These are phyloP conservation scores for Lateolabrax maculatus DNA, from an alignment of 2,797 vertebrate species.

Conservation along the genomic window DNA sequence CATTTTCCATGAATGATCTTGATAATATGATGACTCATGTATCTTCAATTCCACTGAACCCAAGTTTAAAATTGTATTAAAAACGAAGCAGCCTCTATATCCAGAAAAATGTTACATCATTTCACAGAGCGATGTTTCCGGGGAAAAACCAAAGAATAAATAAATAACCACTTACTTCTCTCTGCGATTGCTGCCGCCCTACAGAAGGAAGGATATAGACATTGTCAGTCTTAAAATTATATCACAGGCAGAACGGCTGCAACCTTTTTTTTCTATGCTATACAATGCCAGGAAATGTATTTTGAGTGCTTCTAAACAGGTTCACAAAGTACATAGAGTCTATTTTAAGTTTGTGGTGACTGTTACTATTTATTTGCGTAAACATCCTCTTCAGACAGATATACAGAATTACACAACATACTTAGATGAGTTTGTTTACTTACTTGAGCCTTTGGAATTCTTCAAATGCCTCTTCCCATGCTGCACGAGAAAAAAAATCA, in stretches of 20 bases:
- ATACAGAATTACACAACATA: slow-evolving; percentile 40
- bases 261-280: slow-evolving; percentile 27
- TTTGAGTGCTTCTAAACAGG: slow-evolving; percentile 39
- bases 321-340: slow-evolving; percentile 33
- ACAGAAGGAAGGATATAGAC: slow-evolving; percentile 76
- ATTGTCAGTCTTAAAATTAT: slow-evolving; percentile 76
- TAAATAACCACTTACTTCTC: slow-evolving; percentile 93
- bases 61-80: slow-evolving; percentile 1
- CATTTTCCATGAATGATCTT: slow-evolving; percentile 15
- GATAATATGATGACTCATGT: not conserved
- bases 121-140: slow-evolving; percentile 28
- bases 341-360: slow-evolving; percentile 57
- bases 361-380: slow-evolving; percentile 46
- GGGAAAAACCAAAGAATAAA: slow-evolving; percentile 56
- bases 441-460: slow-evolving; percentile 99
- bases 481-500: slow-evolving; percentile 79
- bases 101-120: slow-evolving; percentile 29
- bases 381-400: slow-evolving; percentile 57
- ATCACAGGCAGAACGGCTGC: slow-evolving; percentile 35
- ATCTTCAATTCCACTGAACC: slow-evolving; percentile 1
- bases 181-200: slow-evolving; percentile 97
- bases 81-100: slow-evolving; percentile 8
- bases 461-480: slow-evolving; percentile 94
- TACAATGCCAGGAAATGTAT: slow-evolving; percentile 76
- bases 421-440: slow-evolving; percentile 79